phyloP scores from a whole-genome alignment of 2,797 vertebrate species.

The Neoniphon sammara region DNA sequence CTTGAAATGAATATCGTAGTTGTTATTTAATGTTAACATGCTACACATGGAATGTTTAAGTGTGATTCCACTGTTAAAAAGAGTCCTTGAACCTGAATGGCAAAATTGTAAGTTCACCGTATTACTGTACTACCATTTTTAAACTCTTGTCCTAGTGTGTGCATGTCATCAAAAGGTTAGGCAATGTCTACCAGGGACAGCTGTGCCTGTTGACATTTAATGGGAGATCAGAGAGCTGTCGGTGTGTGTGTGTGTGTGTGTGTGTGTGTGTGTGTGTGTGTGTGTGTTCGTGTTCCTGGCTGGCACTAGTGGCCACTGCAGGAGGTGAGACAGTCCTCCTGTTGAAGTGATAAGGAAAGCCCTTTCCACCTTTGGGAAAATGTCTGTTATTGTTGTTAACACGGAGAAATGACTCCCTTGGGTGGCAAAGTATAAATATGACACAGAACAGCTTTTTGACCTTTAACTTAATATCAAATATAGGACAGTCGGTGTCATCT shows the following conservation, averaged over 20 bases:
- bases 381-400: background rate
- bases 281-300: slow-evolving; percentile 3
- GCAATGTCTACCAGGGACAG: slow-evolving; percentile 71
- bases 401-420: background rate
- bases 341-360: slow-evolving; percentile 17
- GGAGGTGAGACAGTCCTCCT: slow-evolving; percentile 4
- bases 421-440: background rate
- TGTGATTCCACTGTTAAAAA: too few species aligned
- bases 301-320: background rate
- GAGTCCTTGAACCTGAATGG: background rate
- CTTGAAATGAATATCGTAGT: too few species aligned
- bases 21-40: too few species aligned
- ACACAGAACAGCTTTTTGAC: background rate
- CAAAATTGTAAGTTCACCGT: slow-evolving; percentile 2
- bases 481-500: too few species aligned
- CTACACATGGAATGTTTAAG: too few species aligned
- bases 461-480: too few species aligned
- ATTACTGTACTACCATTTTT: slow-evolving; percentile 7
- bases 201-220: slow-evolving; percentile 80
- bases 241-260: slow-evolving; percentile 2
- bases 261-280: background rate
- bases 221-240: slow-evolving; percentile 53
- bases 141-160: slow-evolving; percentile 6
- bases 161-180: slow-evolving; percentile 48
- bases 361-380: background rate